Evolutionary conservation across 2,113 vertebrate species (phyloP).

Genomic region (Coptodon rendalli): DNA sequence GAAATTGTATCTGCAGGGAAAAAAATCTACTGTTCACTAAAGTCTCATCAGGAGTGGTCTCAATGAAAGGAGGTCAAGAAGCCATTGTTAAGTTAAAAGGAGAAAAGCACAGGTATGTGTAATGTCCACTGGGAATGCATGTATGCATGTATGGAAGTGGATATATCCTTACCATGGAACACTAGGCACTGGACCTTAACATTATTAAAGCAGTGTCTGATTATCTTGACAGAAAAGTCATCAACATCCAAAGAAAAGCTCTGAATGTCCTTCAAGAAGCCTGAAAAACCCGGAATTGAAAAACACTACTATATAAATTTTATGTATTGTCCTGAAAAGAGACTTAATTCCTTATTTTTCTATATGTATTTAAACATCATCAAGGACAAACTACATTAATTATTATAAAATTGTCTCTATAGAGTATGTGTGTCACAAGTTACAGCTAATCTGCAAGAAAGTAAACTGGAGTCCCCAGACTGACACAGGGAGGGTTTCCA

Average conservation of each 20-base stretch:
- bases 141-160: background rate
- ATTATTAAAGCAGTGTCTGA: background rate
- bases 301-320: background rate
- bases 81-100: background rate
- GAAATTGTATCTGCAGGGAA: background rate
- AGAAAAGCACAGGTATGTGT: background rate
- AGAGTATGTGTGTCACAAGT: background rate
- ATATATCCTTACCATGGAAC: background rate
- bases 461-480: conserved; percentile 10
- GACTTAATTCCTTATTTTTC: background rate
- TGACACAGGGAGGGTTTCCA: background rate
- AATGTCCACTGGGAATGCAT: background rate
- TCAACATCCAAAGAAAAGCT: background rate
- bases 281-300: background rate
- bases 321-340: background rate
- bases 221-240: background rate
- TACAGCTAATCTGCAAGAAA: conserved; percentile 1
- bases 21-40: background rate
- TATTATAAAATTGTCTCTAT: background rate
- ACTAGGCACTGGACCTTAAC: background rate
- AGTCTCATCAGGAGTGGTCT: background rate
- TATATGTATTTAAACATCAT: background rate
- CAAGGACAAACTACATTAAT: background rate
- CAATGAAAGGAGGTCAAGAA: background rate
- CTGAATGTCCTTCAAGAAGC: background rate